Evolutionary conservation across 2,797 vertebrate genomes (phyloP), one percentile per base, ranked within the genome.

Genomic region (Sebastes melanostomus): DNA sequence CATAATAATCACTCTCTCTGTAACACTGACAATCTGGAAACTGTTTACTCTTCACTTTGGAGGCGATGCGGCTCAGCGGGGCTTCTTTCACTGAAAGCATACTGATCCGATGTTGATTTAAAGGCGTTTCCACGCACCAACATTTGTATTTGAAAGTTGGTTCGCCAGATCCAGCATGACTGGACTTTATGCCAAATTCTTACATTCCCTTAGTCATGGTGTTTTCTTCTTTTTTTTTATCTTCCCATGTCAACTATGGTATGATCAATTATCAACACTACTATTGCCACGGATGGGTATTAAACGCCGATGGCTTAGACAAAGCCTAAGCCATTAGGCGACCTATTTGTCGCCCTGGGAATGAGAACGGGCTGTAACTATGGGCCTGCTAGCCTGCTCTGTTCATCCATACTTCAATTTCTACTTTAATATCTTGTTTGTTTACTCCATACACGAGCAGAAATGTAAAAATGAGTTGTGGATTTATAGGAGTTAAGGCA

Each of bases 1-100:
- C 72, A 75, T 68, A 69, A 78, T 54, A 77, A 77, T 67, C 71
- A 70, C 71, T 63, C 69, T 69, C 9, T 16, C 32, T 38, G 27
- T 61, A 20, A 56, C 55, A 22, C n/a, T 27, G 46, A 12, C 25
- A 56, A 69, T 65, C 30, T 62, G 46, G 58, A 82, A 74, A 59
- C 34, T 4, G 60, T 82, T 69, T 74, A 29, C 56, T 46, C 52
- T 75, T 65, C 38, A 56, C 46, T 30, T 36, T 32, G 25, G 52
- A 65, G 55, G n/a, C 27, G 60, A 67, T 8, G 72, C 50, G 52
- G 4, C 61, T 66, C 52, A 5, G 27, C 9, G 58, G 2, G 22
- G 59, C 60, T 65, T 55, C 16, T 67, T 75, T 65, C 20, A 62
- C 11, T 56, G 1, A 25, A 8, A n/a, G 18, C 46, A 76, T 14